A percentile compares a stretch with the other conserved stretches of the same genome.
Conservation (phyloP, 2,888 invertebrate genomes). For the Thelaira solivaga region DNA sequence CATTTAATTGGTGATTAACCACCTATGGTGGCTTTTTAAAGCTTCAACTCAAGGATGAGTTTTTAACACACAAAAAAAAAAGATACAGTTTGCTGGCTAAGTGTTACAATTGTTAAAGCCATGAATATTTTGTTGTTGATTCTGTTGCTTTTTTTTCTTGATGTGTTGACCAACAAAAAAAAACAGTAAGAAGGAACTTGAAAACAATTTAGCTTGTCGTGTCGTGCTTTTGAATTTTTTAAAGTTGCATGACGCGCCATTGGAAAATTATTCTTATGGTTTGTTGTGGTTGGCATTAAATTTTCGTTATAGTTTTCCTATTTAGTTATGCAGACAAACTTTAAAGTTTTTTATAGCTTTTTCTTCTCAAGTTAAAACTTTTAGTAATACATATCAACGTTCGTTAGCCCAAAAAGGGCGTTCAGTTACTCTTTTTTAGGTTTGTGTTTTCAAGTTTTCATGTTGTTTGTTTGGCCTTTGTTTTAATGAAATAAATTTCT, state of each 20-base stretch:
- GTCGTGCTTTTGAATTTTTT: slow-evolving; percentile 29
- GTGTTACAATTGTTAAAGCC: neutral
- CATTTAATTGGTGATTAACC: slow-evolving; percentile 76
- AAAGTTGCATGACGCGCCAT: slow-evolving; percentile 48
- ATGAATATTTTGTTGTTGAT: too few species aligned
- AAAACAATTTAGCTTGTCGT: slow-evolving; percentile 6
- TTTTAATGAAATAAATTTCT: slow-evolving; percentile 57
- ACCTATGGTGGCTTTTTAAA: slow-evolving; percentile 71
- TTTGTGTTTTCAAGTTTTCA: slow-evolving; percentile 53
- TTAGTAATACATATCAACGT: slow-evolving; percentile 24
- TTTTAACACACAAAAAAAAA: neutral
- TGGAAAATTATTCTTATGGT: slow-evolving; percentile 21
- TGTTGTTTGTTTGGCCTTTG: slow-evolving; percentile 36
- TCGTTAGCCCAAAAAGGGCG: slow-evolving; percentile 45
- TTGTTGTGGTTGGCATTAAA: neutral
- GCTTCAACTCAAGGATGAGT: neutral
- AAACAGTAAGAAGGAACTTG: slow-evolving; percentile 3
- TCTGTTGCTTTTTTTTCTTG: neutral
- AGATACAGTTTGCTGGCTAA: neutral
- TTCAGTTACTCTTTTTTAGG: too few species aligned
- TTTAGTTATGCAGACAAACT: slow-evolving; percentile 27
- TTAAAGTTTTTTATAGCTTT: slow-evolving; percentile 11
- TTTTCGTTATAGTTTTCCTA: neutral
- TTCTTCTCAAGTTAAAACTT: slow-evolving; percentile 16
- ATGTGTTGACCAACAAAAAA: neutral